Evolutionary conservation across 2,797 vertebrate species (phyloP).

Genomic region (Crax fasciolata): DNA sequence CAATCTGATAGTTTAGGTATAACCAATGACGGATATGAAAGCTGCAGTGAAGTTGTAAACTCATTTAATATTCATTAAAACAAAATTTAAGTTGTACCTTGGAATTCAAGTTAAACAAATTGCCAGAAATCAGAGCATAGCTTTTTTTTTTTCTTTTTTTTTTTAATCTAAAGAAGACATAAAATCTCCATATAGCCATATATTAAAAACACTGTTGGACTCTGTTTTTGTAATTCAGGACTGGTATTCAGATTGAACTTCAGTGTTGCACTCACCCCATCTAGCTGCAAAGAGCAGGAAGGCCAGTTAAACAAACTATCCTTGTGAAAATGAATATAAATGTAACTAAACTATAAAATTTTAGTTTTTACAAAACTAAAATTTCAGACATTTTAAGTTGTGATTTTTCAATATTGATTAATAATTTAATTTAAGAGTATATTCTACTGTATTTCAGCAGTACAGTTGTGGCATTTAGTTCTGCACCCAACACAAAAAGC

Average conservation of each 20-base stretch:
- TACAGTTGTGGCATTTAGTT: not conserved
- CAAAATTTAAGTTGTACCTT: not conserved
- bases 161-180: not conserved
- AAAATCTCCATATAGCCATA: not conserved
- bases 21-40: not conserved
- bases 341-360: not conserved
- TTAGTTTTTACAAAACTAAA: not conserved
- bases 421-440: not conserved
- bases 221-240: not conserved
- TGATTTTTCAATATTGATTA: not conserved
- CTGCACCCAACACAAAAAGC: not conserved
- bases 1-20: not conserved
- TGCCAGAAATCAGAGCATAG: not conserved
- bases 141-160: not conserved
- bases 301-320: not conserved
- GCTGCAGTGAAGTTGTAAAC: not conserved
- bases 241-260: not conserved
- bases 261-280: conserved; percentile 31
- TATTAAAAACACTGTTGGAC: not conserved
- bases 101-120: not conserved
- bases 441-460: not conserved
- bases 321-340: not conserved
- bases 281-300: conserved; percentile 57
- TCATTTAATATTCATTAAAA: not conserved
- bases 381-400: not conserved